Evolutionary conservation across 2,888 invertebrate species (phyloP).

Genomic region (Drosophila sordidula): DNA sequence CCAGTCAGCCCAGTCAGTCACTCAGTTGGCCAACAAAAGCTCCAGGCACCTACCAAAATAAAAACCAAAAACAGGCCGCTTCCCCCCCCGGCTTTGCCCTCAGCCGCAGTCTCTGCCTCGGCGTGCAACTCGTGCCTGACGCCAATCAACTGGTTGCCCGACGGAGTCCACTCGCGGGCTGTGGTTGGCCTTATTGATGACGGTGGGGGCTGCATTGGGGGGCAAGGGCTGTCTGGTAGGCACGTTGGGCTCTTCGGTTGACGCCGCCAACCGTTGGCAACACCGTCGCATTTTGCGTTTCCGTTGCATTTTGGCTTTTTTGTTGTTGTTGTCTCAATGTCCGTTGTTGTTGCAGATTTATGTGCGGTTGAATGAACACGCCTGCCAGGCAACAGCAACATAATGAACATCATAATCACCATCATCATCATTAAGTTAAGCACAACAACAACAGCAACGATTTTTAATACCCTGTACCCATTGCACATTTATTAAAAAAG

Average conservation of each 20-base stretch:
- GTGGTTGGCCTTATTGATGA: constrained; percentile 5
- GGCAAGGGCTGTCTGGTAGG: constrained; percentile 2
- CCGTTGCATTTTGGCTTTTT: constrained; percentile 68
- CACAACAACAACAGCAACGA: constrained; percentile 12
- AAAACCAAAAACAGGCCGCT: constrained; percentile 11
- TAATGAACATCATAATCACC: constrained; percentile 42
- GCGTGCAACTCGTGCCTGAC: constrained; percentile 60
- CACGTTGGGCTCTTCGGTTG: constrained; percentile 33
- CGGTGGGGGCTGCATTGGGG: not conserved
- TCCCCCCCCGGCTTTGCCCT: constrained; percentile 1
- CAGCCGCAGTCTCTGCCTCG: constrained; percentile 5
- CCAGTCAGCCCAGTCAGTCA: constrained; percentile 29
- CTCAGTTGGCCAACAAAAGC: constrained; percentile 62
- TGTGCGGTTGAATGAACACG: constrained; percentile 83
- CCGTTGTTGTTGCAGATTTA: constrained; percentile 74
- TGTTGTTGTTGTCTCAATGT: constrained; percentile 18
- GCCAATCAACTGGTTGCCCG: constrained; percentile 77
- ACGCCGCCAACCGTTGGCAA: constrained; percentile 36
- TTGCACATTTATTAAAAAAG: not conserved
- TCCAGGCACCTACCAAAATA: constrained; percentile 48
- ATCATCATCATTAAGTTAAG: constrained; percentile 31
- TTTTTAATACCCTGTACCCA: not conserved
- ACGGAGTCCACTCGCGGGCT: constrained; percentile 32
- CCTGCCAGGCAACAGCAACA: constrained; percentile 61
- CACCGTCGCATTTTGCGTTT: constrained; percentile 66